Percentiles rank a stretch among this genome's conserved stretches.
Evolutionary conservation across 2,797 vertebrate species (phyloP).

Genomic region (Acrocephalus scirpaceus): DNA sequence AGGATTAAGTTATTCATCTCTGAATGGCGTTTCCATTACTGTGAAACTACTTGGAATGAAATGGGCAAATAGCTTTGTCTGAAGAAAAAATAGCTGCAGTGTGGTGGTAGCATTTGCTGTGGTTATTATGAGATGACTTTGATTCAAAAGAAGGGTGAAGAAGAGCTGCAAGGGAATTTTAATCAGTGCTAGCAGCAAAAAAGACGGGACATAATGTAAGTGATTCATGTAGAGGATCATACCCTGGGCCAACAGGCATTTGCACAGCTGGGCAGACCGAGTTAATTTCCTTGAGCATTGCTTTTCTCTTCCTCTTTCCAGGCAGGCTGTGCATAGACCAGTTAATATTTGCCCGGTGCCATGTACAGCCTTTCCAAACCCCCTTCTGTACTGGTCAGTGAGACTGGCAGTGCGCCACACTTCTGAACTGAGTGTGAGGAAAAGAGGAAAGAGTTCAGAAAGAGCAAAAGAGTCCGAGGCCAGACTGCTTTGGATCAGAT

Average conservation of each 20-base stretch:
- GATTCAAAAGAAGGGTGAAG: slow-evolving; percentile 13
- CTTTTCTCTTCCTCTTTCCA: background rate
- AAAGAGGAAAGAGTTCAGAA: background rate
- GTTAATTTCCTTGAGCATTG: background rate
- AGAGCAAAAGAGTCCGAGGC: background rate
- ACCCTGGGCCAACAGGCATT: background rate
- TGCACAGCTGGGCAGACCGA: background rate
- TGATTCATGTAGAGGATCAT: background rate
- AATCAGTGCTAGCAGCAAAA: background rate
- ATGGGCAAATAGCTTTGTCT: slow-evolving; percentile 41
- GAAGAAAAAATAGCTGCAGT: slow-evolving; percentile 13
- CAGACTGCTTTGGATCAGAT: background rate
- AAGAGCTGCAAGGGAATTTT: slow-evolving; percentile 36
- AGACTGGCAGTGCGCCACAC: rapidly evolving
- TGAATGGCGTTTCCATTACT: slow-evolving; percentile 50
- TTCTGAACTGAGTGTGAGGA: background rate
- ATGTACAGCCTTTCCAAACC: background rate
- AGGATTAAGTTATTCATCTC: slow-evolving; percentile 55
- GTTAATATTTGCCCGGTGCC: background rate
- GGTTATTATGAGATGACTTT: slow-evolving; percentile 44
- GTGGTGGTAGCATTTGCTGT: slow-evolving; percentile 13
- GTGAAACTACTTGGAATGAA: slow-evolving; percentile 43
- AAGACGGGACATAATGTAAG: background rate
- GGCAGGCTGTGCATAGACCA: background rate
- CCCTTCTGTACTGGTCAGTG: background rate